Evolutionary conservation across 2,888 invertebrate species (phyloP).

Genomic region (Lithophane semibrunnea): DNA sequence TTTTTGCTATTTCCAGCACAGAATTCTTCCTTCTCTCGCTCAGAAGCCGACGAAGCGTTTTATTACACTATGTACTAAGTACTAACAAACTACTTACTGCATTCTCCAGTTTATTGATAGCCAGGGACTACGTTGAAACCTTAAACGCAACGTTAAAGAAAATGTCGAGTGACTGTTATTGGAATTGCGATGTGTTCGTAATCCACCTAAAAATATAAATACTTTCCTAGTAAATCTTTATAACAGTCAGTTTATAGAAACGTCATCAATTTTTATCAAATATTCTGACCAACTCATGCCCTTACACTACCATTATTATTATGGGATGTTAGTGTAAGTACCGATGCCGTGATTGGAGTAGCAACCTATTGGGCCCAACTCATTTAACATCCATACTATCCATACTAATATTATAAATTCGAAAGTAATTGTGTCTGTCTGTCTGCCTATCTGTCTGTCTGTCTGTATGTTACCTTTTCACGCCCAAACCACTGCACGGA

Average conservation of each 20-base stretch:
- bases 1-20: slow-evolving; percentile 5
- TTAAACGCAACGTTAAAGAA: too few species aligned
- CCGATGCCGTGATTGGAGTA: neutral
- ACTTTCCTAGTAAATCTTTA: neutral
- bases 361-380: neutral
- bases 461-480: too few species aligned
- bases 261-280: neutral
- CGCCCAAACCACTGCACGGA: too few species aligned
- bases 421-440: too few species aligned
- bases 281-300: neutral
- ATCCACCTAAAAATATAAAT: neutral
- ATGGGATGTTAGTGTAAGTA: neutral
- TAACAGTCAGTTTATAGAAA: neutral
- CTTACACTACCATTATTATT: too few species aligned
- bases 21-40: neutral
- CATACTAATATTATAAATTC: too few species aligned
- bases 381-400: too few species aligned
- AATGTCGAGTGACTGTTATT: neutral
- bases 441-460: too few species aligned
- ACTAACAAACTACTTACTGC: neutral
- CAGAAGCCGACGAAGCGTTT: neutral
- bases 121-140: too few species aligned
- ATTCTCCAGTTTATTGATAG: neutral
- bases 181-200: neutral
- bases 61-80: neutral